phyloP scores from a whole-genome alignment of 2,113 vertebrate species.

The Platysternon megacephalum region DNA sequence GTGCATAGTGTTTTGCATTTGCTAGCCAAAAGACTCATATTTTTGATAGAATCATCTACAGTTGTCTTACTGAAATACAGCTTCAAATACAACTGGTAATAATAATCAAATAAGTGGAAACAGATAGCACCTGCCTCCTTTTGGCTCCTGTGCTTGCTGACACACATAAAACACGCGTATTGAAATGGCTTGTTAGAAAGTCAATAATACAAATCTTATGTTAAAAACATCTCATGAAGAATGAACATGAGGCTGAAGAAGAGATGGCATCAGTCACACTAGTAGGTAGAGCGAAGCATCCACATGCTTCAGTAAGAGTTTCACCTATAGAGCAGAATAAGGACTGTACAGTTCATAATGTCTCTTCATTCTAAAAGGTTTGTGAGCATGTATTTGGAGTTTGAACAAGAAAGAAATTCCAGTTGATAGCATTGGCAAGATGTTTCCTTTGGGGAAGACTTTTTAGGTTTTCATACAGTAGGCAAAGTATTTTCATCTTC shows the following conservation, averaged over 20 bases:
- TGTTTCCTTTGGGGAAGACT: neutral
- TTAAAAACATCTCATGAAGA: too few relatives aligned
- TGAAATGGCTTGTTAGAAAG: too few relatives aligned
- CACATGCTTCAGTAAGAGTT: neutral
- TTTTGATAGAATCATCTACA: neutral
- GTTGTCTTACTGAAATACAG: neutral
- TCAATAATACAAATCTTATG: too few relatives aligned
- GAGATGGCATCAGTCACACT: too few relatives aligned
- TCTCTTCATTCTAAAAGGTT: neutral
- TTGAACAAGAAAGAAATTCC: neutral
- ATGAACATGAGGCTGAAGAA: too few relatives aligned
- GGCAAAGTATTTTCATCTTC: neutral
- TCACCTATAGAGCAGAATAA: neutral
- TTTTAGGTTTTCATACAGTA: neutral
- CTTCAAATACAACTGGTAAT: too few relatives aligned
- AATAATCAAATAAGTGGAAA: too few relatives aligned
- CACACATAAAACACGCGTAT: too few relatives aligned
- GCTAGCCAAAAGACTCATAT: neutral
- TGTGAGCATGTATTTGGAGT: neutral
- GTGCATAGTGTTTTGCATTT: neutral
- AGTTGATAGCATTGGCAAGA: neutral
- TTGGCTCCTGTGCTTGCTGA: too few relatives aligned
- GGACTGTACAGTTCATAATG: neutral
- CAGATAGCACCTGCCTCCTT: too few relatives aligned
- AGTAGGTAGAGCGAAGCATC: neutral